Base-by-base conservation (phyloP, 2,797 vertebrate species). In the Gymnoscopelus braueri region DNA sequence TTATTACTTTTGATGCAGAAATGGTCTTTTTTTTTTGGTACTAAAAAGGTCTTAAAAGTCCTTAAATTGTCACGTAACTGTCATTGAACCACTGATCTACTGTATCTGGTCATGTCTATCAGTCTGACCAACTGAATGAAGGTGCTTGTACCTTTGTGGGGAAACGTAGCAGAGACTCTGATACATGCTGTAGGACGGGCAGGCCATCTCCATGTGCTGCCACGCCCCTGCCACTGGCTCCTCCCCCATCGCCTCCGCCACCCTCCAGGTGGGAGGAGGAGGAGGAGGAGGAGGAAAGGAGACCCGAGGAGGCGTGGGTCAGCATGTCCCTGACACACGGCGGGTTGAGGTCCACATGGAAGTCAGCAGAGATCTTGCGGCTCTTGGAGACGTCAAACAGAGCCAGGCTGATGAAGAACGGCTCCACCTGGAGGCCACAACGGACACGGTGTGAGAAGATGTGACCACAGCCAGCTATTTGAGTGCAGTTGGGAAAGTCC, bases 351-450 rank as follows among this genome's bases (percentile, higher is more conserved):
- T 99, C 98, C 65, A 98, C 87, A 0, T 99, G 97, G 89, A 99
- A 98, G 87, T 99, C 98, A 1, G 95, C 95, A 0, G 98, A 98
- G 89, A 99, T 95, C 91, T 99, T 99, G 84, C 97, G 98, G 65
- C 95, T 96, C 84, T 96, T 97, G 80, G 92, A 95, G 63, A 98
- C 84, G 71, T 99, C 97, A 2, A 98, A 98, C 69, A 99, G 92
- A 0, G 97, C 96, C 23, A 99, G 93, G 89, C 90, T 97, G 78
- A 99, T 92, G 88, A 99, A 99, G 89, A 99, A 99, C 0, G 97
- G 98, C 67, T 99, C 98, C 69, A 99, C 94, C 98, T 99, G 84
- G 53, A 70, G 24, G 9, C 19, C 19, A 19, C 19, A 19, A 19
- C 19, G 19, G 19, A 19, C 19, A 19, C 19, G 1, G 19, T 19